Evolutionary conservation across 2,113 vertebrate species (phyloP), one percentile per base, ranked within the genome.

Genomic region (Caranx melampygus): DNA sequence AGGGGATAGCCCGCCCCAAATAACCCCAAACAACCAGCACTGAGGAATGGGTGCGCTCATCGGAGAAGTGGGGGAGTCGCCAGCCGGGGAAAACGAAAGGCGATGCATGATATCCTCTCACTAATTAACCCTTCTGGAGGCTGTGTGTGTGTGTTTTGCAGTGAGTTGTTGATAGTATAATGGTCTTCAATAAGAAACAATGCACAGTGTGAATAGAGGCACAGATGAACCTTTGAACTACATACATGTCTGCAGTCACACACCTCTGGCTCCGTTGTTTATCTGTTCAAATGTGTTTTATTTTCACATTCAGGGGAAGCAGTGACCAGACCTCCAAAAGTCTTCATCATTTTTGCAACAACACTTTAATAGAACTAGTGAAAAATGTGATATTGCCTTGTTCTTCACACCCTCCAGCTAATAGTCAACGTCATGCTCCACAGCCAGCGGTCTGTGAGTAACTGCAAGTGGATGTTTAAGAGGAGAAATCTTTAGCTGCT

Each of bases 61-160:
- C 15, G 65, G 66, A 47, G 77, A 66, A 69, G 69, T 14, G 58
- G 64, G 67, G 77, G 75, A 78, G 74, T 55, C 78, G 83, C 79
- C 77, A 57, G 44, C 11, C 34, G 42, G 80, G 61, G 72, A 62
- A 81, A 79, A 42, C 8, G 33, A 72, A 81, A 55, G 68, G 74
- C 60, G 4, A 81, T 60, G 70, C 81, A 83, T 72, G 82, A 82
- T 55, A 78, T 80, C 82, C 63, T 63, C 79, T 58, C 34, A 31
- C 78, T 92, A 89, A 92, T 90, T 89, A 82, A 88, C 83, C 78
- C 83, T 79, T 82, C 78, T 85, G 70, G 81, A 86, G 65, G 75
- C 72, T 40, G 73, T 59, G 62, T 31, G 57, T 55, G 54, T 55
- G 12, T 49, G 75, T 60, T 26, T 45, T 14, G 5, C 6, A 8